phyloP scores from a whole-genome alignment of 2,113 vertebrate species.

The Potamarius usumacintae region DNA sequence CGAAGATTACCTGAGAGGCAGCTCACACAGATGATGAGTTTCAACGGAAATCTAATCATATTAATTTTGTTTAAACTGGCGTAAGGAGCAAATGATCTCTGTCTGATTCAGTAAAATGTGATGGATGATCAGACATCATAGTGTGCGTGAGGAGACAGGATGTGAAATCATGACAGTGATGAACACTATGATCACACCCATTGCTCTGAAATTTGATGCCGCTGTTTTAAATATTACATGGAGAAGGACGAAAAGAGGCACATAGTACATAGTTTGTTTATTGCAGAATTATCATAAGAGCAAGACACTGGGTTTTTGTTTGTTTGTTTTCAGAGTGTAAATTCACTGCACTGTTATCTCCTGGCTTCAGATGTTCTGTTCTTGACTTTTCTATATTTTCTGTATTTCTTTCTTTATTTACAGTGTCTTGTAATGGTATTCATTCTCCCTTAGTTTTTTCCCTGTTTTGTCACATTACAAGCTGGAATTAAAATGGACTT shows the following conservation, averaged over 20 bases:
- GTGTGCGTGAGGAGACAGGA: not conserved
- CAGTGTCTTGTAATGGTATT: too few species aligned
- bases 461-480: too few species aligned
- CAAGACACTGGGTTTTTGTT: not conserved
- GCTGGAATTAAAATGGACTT: too few species aligned
- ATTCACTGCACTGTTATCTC: too few species aligned
- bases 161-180: not conserved
- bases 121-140: not conserved
- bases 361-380: not conserved
- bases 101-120: not conserved
- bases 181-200: slow-evolving; percentile 7
- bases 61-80: not conserved
- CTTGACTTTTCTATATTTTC: too few species aligned
- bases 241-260: too few species aligned
- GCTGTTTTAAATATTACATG: too few species aligned
- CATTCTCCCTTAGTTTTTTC: too few species aligned
- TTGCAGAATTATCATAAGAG: not conserved
- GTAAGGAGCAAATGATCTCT: not conserved
- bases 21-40: not conserved
- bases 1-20: slow-evolving; percentile 37
- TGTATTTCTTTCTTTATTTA: too few species aligned
- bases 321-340: too few species aligned
- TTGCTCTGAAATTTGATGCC: not conserved
- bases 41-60: slow-evolving; percentile 16
- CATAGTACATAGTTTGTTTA: not conserved